phyloP scores from a whole-genome alignment of 2,113 vertebrate genomes.

The Ictidomys tridecemlineatus region DNA sequence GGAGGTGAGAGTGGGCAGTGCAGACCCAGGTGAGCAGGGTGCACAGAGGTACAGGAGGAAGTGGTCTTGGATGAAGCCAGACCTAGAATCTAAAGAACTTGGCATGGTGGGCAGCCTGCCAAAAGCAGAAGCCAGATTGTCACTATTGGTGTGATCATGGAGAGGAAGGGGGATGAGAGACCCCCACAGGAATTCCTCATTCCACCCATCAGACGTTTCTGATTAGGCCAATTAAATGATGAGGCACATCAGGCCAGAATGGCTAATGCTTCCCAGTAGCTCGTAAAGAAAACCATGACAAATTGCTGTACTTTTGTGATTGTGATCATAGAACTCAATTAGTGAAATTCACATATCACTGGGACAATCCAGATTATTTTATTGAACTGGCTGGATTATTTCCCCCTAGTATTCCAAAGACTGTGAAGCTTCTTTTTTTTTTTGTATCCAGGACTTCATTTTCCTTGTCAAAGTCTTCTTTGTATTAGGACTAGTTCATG shows the following conservation, averaged over 20 bases:
- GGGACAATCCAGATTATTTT: not conserved
- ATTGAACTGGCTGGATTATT: not conserved
- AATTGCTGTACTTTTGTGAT: slow-evolving; percentile 14
- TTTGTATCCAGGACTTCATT: not conserved
- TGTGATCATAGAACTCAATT: not conserved
- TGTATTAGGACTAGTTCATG: not conserved
- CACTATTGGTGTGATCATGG: not conserved
- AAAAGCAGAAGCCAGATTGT: not conserved
- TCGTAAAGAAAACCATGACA: not conserved
- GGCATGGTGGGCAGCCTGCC: rapidly evolving
- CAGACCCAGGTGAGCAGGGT: not conserved
- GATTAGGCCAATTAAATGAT: not conserved
- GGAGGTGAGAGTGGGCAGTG: not conserved
- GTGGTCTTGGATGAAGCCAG: not conserved
- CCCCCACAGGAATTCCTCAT: rapidly evolving
- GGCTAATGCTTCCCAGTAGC: not conserved
- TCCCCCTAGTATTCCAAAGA: not conserved
- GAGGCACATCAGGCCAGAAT: rapidly evolving
- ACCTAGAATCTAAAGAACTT: not conserved
- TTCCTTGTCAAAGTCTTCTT: not conserved
- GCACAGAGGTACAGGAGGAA: not conserved
- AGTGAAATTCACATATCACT: not conserved
- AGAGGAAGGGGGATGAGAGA: not conserved
- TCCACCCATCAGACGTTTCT: not conserved
- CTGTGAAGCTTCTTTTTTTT: not conserved